Conservation (phyloP, 2,888 invertebrate genomes). For the Ennomos fuscantarius region DNA sequence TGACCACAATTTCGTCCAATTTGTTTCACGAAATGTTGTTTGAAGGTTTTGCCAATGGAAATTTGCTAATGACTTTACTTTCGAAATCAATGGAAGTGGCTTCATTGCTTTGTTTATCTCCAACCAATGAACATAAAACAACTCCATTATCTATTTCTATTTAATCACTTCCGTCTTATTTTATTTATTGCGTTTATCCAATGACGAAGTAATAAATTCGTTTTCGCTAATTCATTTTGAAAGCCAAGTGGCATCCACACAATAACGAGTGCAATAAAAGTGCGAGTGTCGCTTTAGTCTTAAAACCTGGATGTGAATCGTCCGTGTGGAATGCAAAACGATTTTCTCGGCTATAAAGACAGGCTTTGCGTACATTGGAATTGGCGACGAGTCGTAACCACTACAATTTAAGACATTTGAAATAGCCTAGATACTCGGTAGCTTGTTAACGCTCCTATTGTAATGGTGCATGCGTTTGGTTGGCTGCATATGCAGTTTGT, state of each 20-base stretch:
- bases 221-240: constrained; percentile 29
- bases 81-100: constrained; percentile 24
- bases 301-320: constrained; percentile 34
- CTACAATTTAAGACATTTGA: constrained; percentile 35
- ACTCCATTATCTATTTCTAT: background rate
- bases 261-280: constrained; percentile 36
- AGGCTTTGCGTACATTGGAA: constrained; percentile 22
- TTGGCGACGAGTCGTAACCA: constrained; percentile 26
- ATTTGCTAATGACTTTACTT: constrained; percentile 16
- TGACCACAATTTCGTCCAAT: constrained; percentile 28
- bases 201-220: constrained; percentile 16
- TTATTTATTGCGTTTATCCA: background rate
- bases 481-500: constrained; percentile 11
- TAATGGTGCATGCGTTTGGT: constrained; percentile 13
- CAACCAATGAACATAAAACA: background rate
- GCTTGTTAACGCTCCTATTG: constrained; percentile 28
- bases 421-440: constrained; percentile 29
- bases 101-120: constrained; percentile 9
- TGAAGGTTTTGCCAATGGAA: constrained; percentile 18
- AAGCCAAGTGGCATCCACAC: constrained; percentile 28
- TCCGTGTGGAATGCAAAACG: constrained; percentile 31
- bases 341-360: constrained; percentile 23
- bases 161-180: background rate
- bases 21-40: constrained; percentile 24
- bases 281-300: constrained; percentile 28